Conservation (phyloP, 2,888 invertebrate genomes). For the Trachelus troglodyta region DNA sequence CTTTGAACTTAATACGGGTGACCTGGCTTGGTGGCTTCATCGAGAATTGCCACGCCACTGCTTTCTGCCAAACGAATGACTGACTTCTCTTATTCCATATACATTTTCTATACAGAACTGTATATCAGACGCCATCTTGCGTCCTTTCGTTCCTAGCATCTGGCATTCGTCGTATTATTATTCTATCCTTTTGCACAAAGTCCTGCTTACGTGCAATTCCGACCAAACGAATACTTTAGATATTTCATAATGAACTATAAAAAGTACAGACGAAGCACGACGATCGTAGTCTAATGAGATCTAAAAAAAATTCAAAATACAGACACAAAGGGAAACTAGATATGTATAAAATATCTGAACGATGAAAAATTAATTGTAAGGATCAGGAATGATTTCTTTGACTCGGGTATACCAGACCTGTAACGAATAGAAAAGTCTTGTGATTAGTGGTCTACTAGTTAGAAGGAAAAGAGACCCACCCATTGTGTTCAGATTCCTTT, state of each 20-base stretch:
- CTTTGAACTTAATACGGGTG: slow-evolving; percentile 65
- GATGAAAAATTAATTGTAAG: background rate
- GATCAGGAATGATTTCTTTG: background rate
- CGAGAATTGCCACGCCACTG: background rate
- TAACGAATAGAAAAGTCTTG: background rate
- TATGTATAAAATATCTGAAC: background rate
- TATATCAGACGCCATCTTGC: background rate
- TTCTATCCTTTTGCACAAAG: background rate
- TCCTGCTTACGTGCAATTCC: background rate
- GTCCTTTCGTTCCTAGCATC: background rate
- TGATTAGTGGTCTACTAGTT: background rate
- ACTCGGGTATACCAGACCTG: background rate
- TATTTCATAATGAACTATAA: background rate
- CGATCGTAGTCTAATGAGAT: background rate
- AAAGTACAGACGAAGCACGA: background rate
- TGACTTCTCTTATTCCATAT: background rate
- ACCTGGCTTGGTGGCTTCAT: slow-evolving; percentile 44
- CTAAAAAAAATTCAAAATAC: background rate
- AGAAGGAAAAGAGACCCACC: background rate
- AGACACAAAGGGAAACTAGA: background rate
- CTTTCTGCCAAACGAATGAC: background rate
- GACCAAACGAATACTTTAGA: background rate
- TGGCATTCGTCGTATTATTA: background rate
- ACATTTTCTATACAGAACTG: slow-evolving; percentile 1
- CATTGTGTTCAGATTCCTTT: slow-evolving; percentile 2